Evolutionary conservation across 64 coral and sea anemone species (phyloP).

Genomic region (Montipora capricornis): DNA sequence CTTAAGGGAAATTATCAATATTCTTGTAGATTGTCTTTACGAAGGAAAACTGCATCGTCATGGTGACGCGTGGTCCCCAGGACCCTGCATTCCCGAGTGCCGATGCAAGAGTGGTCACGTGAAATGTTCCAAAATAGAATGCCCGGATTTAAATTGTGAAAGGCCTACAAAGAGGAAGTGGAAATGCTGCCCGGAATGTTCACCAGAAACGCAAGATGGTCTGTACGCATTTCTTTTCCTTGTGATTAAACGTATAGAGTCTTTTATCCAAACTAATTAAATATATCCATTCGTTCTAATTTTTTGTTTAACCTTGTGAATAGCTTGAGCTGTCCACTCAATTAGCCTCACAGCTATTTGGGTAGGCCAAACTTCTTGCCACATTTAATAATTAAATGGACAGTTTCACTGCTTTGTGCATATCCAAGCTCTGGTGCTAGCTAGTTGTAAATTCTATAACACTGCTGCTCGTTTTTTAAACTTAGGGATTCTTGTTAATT

Average conservation of each 20-base stretch:
- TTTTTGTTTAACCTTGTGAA: too few relatives aligned
- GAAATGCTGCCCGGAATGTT: conserved; percentile 98
- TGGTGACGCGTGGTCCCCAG: conserved; percentile 93
- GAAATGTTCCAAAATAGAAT: conserved; percentile 92
- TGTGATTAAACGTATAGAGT: neutral
- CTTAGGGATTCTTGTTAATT: too few relatives aligned
- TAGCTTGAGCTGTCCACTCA: too few relatives aligned
- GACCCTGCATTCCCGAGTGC: conserved; percentile 95
- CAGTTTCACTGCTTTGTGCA: too few relatives aligned
- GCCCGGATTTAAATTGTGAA: conserved; percentile 97
- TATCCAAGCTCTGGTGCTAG: too few relatives aligned
- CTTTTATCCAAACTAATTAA: neutral
- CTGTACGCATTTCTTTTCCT: neutral
- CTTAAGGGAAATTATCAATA: neutral
- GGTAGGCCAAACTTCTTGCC: too few relatives aligned
- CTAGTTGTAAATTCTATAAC: too few relatives aligned
- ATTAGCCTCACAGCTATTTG: too few relatives aligned
- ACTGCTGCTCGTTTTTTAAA: too few relatives aligned
- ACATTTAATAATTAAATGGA: too few relatives aligned
- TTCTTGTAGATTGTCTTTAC: conserved; percentile 70
- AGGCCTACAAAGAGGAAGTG: conserved; percentile 81
- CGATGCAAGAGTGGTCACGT: conserved; percentile 87
- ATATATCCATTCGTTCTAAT: too few relatives aligned
- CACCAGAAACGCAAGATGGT: conserved; percentile 61
- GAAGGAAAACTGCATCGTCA: conserved; percentile 72